These are phyloP conservation scores for Lucifuga dentata DNA, from an alignment of 2,113 vertebrate genomes.

Conservation along the genomic window DNA sequence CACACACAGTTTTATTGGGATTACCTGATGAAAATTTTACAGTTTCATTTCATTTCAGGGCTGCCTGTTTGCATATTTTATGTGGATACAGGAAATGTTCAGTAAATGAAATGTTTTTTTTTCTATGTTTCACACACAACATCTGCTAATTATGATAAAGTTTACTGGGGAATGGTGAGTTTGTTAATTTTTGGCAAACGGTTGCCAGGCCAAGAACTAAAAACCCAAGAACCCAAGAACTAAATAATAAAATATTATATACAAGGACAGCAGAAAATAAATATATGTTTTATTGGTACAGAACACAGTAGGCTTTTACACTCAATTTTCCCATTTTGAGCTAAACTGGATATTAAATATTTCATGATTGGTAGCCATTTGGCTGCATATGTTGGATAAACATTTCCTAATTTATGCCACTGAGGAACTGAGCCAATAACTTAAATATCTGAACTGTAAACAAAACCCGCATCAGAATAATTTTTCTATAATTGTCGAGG, in stretches of 20 bases:
- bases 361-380: slow-evolving; percentile 25
- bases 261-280: slow-evolving; percentile 57
- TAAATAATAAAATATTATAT: slow-evolving; percentile 63
- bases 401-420: slow-evolving; percentile 19
- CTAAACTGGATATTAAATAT: slow-evolving; percentile 27
- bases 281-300: slow-evolving; percentile 61
- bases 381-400: slow-evolving; percentile 40
- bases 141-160: not conserved
- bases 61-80: slow-evolving; percentile 66
- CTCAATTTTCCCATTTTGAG: slow-evolving; percentile 7
- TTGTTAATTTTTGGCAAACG: slow-evolving; percentile 6
- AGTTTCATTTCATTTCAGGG: slow-evolving; percentile 64
- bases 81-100: slow-evolving; percentile 23
- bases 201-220: not conserved
- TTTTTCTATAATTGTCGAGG: slow-evolving; percentile 37
- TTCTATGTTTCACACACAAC: not conserved
- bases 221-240: not conserved
- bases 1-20: slow-evolving; percentile 65
- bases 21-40: slow-evolving; percentile 63
- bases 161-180: slow-evolving; percentile 20
- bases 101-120: slow-evolving; percentile 20
- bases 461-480: slow-evolving; percentile 39
- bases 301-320: slow-evolving; percentile 29
- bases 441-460: slow-evolving; percentile 42
- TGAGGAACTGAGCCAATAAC: slow-evolving; percentile 16